Base-by-base conservation (phyloP, 2,113 vertebrate species). In the Cavia porcellus region DNA sequence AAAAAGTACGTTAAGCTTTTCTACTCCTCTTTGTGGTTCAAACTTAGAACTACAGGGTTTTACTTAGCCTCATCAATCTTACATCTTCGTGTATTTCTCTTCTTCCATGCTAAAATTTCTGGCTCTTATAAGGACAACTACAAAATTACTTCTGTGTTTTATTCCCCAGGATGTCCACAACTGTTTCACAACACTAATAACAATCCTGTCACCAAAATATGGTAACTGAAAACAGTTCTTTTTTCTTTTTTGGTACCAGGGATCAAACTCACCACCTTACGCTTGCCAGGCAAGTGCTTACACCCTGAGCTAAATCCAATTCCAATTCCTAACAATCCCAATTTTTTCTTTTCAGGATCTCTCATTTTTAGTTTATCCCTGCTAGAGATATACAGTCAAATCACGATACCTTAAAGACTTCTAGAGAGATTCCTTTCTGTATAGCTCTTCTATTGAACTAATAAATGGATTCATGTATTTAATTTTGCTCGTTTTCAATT, bases 81-180 rank as follows among this genome's bases (percentile, higher is more conserved):
- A 12, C 3, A 42, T 82, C 22, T 70, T 17, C 80, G 1, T 82
- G 1, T 77, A 50, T 95, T 95, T 83, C 50, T 42, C 57, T 85
- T 88, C 82, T 96, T 14, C 6, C 8, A 66, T 57, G 50, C 22
- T 77, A 84, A 96, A 85, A 86, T 47, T 89, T 89, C 47, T 92
- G 35, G 3, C 55, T 80, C 22, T 96, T 83, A 89, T 83, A 89
- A 97, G 81, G 87, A 92, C 25, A 89, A 45, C 42, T 70, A 22
- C 32, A n/a, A 66, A 96, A 90, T 92, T 96, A 74, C 68, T 87
- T 86, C 15, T 86, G 91, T 92, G 35, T 92, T 89, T 96, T 94
- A 96, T 79, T 66, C 47, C 72, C 55, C 0, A 25, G 52, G 52
- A 52, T 59, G 6, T 15, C 22, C 7, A 77, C 35, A 35, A 35